These are phyloP conservation scores for Rhamnusium bicolor DNA, from an alignment of 2,888 invertebrate genomes.

Conservation along the genomic window DNA sequence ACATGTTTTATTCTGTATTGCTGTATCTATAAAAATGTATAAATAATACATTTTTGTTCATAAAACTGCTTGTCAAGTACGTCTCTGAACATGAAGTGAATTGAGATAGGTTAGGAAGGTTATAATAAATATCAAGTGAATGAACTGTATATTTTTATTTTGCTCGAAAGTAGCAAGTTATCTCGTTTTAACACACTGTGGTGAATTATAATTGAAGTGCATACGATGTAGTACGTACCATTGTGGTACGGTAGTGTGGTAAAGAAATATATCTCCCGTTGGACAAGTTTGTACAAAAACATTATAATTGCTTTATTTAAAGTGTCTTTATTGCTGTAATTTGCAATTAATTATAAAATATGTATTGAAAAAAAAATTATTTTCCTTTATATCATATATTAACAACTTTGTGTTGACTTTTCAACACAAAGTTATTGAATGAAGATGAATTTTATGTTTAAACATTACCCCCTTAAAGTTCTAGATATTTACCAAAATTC, in stretches of 20 bases:
- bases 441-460: too few species aligned
- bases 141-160: slow-evolving; percentile 64
- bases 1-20: background rate
- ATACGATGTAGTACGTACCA: slow-evolving; percentile 33
- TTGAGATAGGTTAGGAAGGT: slow-evolving; percentile 69
- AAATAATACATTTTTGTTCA: slow-evolving; percentile 2
- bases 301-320: slow-evolving; percentile 44
- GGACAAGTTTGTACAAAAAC: slow-evolving; percentile 44
- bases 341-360: too few species aligned
- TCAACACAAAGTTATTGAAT: too few species aligned
- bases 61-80: slow-evolving; percentile 41
- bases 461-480: too few species aligned
- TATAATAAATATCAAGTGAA: slow-evolving; percentile 70
- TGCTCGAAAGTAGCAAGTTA: slow-evolving; percentile 47
- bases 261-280: slow-evolving; percentile 37
- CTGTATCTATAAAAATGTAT: background rate
- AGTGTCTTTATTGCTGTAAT: background rate
- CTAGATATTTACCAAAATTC: too few species aligned
- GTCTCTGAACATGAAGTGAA: slow-evolving; percentile 55
- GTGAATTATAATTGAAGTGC: slow-evolving; percentile 31
- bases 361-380: background rate
- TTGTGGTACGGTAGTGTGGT: slow-evolving; percentile 28
- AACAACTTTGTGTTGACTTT: too few species aligned
- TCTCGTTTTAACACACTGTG: slow-evolving; percentile 43
- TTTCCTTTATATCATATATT: background rate